These are phyloP conservation scores for Thunnus albacares DNA, from an alignment of 2,797 vertebrate species.

Conservation along the genomic window DNA sequence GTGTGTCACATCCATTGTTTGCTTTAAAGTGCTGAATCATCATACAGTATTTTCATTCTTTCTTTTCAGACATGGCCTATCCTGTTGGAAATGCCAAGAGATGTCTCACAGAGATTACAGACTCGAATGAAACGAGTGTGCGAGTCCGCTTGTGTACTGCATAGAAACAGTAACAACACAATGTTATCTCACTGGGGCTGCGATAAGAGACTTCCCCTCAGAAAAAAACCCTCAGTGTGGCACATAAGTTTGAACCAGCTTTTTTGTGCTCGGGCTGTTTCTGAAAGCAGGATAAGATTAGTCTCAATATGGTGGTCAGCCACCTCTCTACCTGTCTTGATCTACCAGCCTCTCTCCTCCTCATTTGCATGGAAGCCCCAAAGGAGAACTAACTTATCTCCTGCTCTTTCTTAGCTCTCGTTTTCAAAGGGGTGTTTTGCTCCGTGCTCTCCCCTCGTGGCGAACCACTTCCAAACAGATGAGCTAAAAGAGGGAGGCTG, in stretches of 20 bases:
- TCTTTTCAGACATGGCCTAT: slow-evolving; percentile 33
- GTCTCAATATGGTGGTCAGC: not conserved
- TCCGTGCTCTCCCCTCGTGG: slow-evolving; percentile 21
- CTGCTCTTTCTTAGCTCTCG: not conserved
- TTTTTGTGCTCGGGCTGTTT: slow-evolving; percentile 15
- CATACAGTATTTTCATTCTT: slow-evolving; percentile 27
- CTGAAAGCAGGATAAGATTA: slow-evolving; percentile 27
- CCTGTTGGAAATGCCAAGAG: slow-evolving; percentile 51
- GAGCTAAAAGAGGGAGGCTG: slow-evolving; percentile 35
- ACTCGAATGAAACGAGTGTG: slow-evolving; percentile 8
- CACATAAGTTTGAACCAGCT: slow-evolving; percentile 32
- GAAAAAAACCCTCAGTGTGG: slow-evolving; percentile 15
- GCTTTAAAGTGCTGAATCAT: slow-evolving; percentile 38
- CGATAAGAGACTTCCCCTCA: slow-evolving; percentile 40
- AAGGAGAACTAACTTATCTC: not conserved
- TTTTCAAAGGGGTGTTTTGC: slow-evolving; percentile 22
- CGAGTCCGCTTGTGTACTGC: not conserved
- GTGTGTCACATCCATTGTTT: slow-evolving; percentile 9
- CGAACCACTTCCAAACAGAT: slow-evolving; percentile 44
- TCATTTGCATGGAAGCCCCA: not conserved
- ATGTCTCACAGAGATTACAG: slow-evolving; percentile 69
- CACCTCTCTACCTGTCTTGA: slow-evolving; percentile 16
- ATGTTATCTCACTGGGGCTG: slow-evolving; percentile 52
- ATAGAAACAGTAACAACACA: slow-evolving; percentile 41
- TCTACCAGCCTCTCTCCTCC: not conserved